A percentile compares a stretch with the other conserved stretches of the same genome.
phyloP scores from a whole-genome alignment of 2,797 vertebrate species.

The Scarus forsteni region DNA sequence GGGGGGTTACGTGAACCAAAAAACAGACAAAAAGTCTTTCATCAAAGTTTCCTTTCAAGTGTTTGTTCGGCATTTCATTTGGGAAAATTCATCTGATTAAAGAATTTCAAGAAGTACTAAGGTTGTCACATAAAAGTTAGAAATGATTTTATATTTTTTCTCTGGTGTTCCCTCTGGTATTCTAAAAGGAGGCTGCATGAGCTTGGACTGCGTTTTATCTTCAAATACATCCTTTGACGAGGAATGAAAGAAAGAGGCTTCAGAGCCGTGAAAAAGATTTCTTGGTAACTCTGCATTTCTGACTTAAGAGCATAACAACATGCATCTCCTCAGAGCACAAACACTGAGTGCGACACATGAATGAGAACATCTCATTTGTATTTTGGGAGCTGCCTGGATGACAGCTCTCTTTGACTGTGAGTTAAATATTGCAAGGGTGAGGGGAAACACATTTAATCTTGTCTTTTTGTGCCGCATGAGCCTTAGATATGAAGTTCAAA shows the following conservation, averaged over 20 bases:
- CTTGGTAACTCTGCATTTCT: slow-evolving; percentile 33
- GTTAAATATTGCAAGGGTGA: slow-evolving; percentile 41
- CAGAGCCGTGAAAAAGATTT: slow-evolving; percentile 37
- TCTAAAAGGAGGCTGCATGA: slow-evolving; percentile 37
- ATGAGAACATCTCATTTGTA: slow-evolving; percentile 41
- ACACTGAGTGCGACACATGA: slow-evolving; percentile 42
- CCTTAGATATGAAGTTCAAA: slow-evolving; percentile 39
- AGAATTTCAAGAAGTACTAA: slow-evolving; percentile 36
- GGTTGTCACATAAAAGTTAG: slow-evolving; percentile 63
- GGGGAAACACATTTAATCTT: slow-evolving; percentile 23
- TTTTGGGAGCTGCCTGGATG: slow-evolving; percentile 7
- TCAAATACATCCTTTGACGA: slow-evolving; percentile 52
- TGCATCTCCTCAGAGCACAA: slow-evolving; percentile 16
- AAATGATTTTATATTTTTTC: slow-evolving; percentile 44
- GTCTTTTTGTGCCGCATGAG: slow-evolving; percentile 22
- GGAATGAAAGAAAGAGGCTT: slow-evolving; percentile 27
- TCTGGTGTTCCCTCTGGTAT: slow-evolving; percentile 5
- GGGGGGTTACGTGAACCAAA: slow-evolving; percentile 22
- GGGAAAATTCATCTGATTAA: slow-evolving; percentile 46
- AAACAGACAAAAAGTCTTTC: slow-evolving; percentile 1
- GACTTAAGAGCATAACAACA: slow-evolving; percentile 30
- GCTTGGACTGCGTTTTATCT: slow-evolving; percentile 47
- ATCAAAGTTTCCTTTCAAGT: slow-evolving; percentile 14
- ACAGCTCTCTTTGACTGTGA: slow-evolving; percentile 54
- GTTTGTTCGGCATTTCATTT: slow-evolving; percentile 45